Conservation (phyloP, 2,797 vertebrate species). For the Lepus townsendii region DNA sequence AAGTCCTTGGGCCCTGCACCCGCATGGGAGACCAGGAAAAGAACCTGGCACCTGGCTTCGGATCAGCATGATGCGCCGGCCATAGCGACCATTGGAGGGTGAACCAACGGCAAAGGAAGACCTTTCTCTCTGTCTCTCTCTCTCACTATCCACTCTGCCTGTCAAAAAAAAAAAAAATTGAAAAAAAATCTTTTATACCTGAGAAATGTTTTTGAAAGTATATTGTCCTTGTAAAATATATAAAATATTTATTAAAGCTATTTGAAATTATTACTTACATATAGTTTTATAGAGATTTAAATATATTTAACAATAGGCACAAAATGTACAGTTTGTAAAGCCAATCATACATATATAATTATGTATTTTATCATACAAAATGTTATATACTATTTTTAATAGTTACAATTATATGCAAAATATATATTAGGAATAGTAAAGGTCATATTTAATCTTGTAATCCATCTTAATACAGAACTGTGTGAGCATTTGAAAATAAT, state of each 20-base stretch:
- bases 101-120: too few relatives aligned
- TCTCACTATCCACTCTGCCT: too few relatives aligned
- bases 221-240: neutral
- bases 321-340: neutral
- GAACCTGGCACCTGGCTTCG: too few relatives aligned
- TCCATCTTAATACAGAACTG: neutral
- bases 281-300: neutral
- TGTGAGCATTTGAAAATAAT: neutral
- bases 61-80: too few relatives aligned
- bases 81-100: too few relatives aligned
- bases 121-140: too few relatives aligned
- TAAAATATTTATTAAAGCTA: neutral
- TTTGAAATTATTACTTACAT: conserved; percentile 4
- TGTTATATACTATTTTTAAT: neutral
- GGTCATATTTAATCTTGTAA: neutral
- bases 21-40: too few relatives aligned
- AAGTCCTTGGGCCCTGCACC: too few relatives aligned
- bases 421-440: neutral
- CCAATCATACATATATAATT: neutral
- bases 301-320: neutral
- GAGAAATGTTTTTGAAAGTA: conserved; percentile 30
- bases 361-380: neutral
- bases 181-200: neutral
- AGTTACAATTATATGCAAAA: neutral
- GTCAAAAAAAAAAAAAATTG: too few relatives aligned